phyloP scores from a whole-genome alignment of 1,140 invertebrate species.

The Drosophila murphyi region DNA sequence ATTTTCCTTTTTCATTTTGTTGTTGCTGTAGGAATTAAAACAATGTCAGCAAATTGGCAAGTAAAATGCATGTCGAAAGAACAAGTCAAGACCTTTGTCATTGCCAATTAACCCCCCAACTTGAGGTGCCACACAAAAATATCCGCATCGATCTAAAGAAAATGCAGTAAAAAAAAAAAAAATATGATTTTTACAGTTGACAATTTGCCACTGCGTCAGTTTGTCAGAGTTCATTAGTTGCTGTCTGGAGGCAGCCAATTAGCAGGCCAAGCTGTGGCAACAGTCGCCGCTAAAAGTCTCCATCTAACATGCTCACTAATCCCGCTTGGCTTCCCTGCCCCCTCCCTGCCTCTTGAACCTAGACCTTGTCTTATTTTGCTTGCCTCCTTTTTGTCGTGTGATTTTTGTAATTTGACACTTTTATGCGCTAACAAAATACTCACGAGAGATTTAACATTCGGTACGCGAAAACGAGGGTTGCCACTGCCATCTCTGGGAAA shows the following conservation, averaged over 20 bases:
- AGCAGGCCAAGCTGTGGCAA: constrained; percentile 18
- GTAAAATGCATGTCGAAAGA: constrained; percentile 15
- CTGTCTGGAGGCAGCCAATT: constrained; percentile 50
- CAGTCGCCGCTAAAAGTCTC: constrained; percentile 7
- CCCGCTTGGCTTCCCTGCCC: constrained; percentile 50
- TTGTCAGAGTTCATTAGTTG: constrained; percentile 62
- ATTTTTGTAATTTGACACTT: constrained; percentile 79
- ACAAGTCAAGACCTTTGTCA: constrained; percentile 73
- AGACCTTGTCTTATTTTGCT: constrained; percentile 1
- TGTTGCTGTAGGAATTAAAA: neutral
- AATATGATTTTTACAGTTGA: constrained; percentile 37
- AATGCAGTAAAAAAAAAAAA: constrained; percentile 24
- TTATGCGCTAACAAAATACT: constrained; percentile 56
- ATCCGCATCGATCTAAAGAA: constrained; percentile 8
- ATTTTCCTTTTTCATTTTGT: constrained; percentile 3
- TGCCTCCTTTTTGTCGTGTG: constrained; percentile 44
- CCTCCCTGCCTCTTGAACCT: constrained; percentile 15
- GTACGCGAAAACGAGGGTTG: constrained; percentile 21
- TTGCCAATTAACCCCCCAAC: constrained; percentile 69
- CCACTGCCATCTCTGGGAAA: neutral
- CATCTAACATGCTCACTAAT: constrained; percentile 66
- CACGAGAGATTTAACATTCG: constrained; percentile 18
- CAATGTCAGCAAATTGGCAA: constrained; percentile 34
- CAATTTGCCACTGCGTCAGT: constrained; percentile 62
- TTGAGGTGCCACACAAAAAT: neutral